These are phyloP conservation scores for Catocala nupta DNA, from an alignment of 2,888 invertebrate species.

Conservation along the genomic window DNA sequence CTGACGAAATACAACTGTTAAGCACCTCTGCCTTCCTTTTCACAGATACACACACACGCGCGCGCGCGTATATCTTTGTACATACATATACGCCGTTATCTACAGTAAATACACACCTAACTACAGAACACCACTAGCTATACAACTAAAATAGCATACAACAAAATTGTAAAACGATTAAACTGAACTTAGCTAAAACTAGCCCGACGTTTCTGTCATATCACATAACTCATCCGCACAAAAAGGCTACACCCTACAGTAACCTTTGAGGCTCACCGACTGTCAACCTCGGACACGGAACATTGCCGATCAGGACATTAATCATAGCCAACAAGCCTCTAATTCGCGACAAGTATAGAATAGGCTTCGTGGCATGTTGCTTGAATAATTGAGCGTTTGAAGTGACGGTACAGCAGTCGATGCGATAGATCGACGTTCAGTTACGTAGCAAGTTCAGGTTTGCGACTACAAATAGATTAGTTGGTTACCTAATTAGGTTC, in stretches of 20 bases:
- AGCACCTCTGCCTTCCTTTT: no score
- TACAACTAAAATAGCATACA: no score
- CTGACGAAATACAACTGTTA: no score
- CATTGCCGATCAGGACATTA: constrained; percentile 47
- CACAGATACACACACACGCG: no score
- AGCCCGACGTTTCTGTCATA: not conserved
- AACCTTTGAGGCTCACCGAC: constrained; percentile 22
- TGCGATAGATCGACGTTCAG: not conserved
- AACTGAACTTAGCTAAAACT: not conserved
- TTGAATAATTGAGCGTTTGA: constrained; percentile 46
- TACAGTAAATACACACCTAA: no score
- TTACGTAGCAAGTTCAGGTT: not conserved
- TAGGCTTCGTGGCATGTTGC: constrained; percentile 29
- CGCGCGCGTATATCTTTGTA: no score
- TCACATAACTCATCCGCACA: not conserved
- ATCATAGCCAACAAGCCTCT: constrained; percentile 49
- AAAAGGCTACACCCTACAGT: constrained; percentile 10
- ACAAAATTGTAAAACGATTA: not conserved
- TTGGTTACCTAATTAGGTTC: not conserved
- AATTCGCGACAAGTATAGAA: constrained; percentile 43
- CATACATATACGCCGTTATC: no score
- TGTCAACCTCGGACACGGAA: constrained; percentile 40
- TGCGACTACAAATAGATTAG: constrained; percentile 1
- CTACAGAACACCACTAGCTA: no score
- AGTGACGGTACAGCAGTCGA: constrained; percentile 4